These are phyloP conservation scores for Chaenodraco wilsoni DNA, from an alignment of 2,797 vertebrate genomes.

Conservation along the genomic window DNA sequence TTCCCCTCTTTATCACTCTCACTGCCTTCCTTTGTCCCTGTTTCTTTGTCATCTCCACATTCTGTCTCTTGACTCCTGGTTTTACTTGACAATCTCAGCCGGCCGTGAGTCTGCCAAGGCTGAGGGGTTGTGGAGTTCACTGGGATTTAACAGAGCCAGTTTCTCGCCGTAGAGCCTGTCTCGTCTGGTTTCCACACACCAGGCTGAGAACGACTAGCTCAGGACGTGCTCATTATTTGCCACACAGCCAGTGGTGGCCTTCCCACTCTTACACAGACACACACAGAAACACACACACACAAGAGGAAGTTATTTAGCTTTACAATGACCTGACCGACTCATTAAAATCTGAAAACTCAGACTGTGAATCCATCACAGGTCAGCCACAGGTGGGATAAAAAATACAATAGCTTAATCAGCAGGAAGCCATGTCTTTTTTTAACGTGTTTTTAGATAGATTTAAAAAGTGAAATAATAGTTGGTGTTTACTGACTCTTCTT, in stretches of 20 bases:
- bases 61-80: conserved; percentile 51
- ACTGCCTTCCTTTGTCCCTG: conserved; percentile 34
- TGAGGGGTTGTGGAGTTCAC: conserved; percentile 57
- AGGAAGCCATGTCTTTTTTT: conserved; percentile 22
- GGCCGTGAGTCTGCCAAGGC: conserved; percentile 50
- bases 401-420: conserved; percentile 15
- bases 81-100: conserved; percentile 46
- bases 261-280: conserved; percentile 4
- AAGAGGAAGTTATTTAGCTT: conserved; percentile 41
- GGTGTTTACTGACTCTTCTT: background rate
- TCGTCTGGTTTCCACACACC: conserved; percentile 46
- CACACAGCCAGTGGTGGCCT: conserved; percentile 38
- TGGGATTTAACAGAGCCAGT: conserved; percentile 41
- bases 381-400: conserved; percentile 37
- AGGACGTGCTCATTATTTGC: conserved; percentile 60
- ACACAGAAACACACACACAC: background rate
- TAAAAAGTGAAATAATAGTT: conserved; percentile 26
- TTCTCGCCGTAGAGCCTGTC: conserved; percentile 36
- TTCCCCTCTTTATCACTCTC: conserved; percentile 28
- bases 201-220: conserved; percentile 40
- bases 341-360: conserved; percentile 53
- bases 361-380: conserved; percentile 17
- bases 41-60: conserved; percentile 40
- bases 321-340: conserved; percentile 45
- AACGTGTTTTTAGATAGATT: background rate